Percentiles rank a stretch among this genome's conserved stretches.
Conservation (phyloP, 2,113 vertebrate species). For the Heptranchias perlo region DNA sequence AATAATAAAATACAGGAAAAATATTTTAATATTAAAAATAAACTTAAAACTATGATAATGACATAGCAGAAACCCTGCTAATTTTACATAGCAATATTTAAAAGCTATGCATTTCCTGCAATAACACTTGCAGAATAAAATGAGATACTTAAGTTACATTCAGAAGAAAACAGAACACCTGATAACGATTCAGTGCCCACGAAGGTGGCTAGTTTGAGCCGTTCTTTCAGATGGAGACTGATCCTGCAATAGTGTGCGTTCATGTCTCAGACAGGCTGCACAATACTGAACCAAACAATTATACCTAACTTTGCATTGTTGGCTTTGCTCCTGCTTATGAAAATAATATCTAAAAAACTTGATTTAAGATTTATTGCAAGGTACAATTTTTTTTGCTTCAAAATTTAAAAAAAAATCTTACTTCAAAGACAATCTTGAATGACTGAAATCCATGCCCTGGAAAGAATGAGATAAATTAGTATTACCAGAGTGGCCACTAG, state of each 20-base stretch:
- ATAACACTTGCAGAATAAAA: background rate
- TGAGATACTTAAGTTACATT: background rate
- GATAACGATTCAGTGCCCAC: background rate
- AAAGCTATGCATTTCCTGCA: background rate
- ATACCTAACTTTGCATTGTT: background rate
- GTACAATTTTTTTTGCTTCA: background rate
- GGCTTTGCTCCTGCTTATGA: background rate
- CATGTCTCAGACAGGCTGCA: background rate
- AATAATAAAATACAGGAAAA: background rate
- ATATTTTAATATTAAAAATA: background rate
- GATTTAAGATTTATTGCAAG: background rate
- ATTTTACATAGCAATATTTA: constrained; percentile 1
- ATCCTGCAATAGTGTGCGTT: too few relatives aligned
- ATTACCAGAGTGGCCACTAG: constrained; percentile 4
- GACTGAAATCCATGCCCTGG: background rate
- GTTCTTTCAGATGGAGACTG: background rate
- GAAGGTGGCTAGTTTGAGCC: background rate
- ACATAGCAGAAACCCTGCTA: background rate
- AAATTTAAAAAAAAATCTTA: background rate
- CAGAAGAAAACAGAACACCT: background rate
- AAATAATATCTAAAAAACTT: background rate
- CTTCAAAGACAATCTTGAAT: constrained; percentile 24
- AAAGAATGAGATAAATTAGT: background rate
- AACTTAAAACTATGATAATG: background rate
- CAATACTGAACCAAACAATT: background rate